Evolutionary conservation across 1,140 invertebrate genomes (phyloP).

Genomic region (Bicyclus anynana): DNA sequence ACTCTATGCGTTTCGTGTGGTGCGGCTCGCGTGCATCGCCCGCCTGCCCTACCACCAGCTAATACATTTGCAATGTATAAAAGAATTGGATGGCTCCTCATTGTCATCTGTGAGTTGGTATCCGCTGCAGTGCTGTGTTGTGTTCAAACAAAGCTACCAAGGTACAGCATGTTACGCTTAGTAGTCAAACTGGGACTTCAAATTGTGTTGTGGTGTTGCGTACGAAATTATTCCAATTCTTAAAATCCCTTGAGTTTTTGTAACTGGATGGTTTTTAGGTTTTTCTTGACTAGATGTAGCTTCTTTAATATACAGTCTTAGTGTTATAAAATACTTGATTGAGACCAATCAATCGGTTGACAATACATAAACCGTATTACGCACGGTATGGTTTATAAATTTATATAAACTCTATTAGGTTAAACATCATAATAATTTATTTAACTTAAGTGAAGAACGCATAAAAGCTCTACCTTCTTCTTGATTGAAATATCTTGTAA

Average conservation of each 20-base stretch:
- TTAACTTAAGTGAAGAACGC: too few relatives aligned
- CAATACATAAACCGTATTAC: too few relatives aligned
- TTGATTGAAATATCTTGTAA: too few relatives aligned
- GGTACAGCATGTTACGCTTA: conserved; percentile 37
- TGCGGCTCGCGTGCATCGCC: conserved; percentile 28
- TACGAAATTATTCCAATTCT: not conserved
- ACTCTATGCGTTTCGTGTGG: conserved; percentile 39
- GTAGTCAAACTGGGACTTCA: conserved; percentile 13
- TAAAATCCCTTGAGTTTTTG: too few relatives aligned
- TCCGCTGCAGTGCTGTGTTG: conserved; percentile 67
- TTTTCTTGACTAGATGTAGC: not conserved
- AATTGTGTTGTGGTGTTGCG: conserved; percentile 17
- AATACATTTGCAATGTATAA: conserved; percentile 61
- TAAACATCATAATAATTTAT: too few relatives aligned
- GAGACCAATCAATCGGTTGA: too few relatives aligned
- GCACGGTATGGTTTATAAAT: too few relatives aligned
- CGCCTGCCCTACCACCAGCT: conserved; percentile 47
- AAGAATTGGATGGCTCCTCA: conserved; percentile 53
- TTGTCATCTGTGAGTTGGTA: conserved; percentile 64
- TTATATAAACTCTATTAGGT: too few relatives aligned
- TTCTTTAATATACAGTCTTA: not conserved
- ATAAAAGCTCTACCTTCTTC: too few relatives aligned
- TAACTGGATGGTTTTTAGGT: too few relatives aligned
- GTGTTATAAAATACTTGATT: not conserved
- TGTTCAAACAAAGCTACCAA: conserved; percentile 50